These are phyloP conservation scores for Cenopis cana DNA, from an alignment of 2,888 invertebrate species.

Conservation along the genomic window DNA sequence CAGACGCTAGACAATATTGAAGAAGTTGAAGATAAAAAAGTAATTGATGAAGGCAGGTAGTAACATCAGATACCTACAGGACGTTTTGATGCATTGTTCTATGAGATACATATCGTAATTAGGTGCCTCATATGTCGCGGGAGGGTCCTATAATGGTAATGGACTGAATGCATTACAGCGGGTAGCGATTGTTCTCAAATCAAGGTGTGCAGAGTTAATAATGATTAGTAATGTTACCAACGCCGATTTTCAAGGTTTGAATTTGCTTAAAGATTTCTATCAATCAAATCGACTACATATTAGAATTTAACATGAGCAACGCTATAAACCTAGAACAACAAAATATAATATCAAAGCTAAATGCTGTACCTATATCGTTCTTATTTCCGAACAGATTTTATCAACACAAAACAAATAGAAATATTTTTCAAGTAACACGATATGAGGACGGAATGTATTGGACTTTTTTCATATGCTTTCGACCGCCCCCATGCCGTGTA, in stretches of 20 bases:
- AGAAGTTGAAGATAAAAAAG: constrained; percentile 72
- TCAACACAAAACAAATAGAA: constrained; percentile 44
- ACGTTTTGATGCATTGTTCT: constrained; percentile 70
- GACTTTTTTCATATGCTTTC: constrained; percentile 55
- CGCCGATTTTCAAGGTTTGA: constrained; percentile 10
- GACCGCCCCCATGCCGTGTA: constrained; percentile 69
- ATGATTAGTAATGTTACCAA: constrained; percentile 13
- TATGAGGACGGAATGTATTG: constrained; percentile 55
- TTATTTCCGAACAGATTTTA: constrained; percentile 40
- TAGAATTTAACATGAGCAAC: neutral
- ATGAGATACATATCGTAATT: constrained; percentile 66
- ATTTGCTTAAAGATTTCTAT: neutral
- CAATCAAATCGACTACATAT: neutral
- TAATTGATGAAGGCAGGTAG: constrained; percentile 82
- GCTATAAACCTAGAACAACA: neutral
- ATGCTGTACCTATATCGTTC: constrained; percentile 18
- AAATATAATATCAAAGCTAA: constrained; percentile 10
- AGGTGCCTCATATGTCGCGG: constrained; percentile 58
- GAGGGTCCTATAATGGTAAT: constrained; percentile 41
- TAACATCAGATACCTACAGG: constrained; percentile 61
- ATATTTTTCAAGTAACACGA: constrained; percentile 52
- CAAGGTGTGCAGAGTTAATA: constrained; percentile 35
- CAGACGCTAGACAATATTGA: constrained; percentile 72
- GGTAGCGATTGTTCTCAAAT: constrained; percentile 37
- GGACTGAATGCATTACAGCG: constrained; percentile 36